phyloP scores from a whole-genome alignment of 2,797 vertebrate species.

The Dendrocincla fuliginosa region DNA sequence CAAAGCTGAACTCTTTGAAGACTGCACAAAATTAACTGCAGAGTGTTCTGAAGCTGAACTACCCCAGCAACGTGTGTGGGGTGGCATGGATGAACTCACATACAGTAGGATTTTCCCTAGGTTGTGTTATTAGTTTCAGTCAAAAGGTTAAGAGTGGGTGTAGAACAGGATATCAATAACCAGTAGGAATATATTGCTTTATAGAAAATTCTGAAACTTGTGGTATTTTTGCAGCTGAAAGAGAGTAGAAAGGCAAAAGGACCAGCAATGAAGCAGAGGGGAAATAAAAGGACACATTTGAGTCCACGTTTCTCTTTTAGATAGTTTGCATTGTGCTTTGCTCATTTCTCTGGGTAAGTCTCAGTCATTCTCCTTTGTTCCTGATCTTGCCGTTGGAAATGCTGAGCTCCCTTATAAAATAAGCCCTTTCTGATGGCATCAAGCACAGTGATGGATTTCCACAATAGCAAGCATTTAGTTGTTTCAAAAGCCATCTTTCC shows the following conservation, averaged over 20 bases:
- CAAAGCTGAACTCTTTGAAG: neutral
- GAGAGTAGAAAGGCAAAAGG: neutral
- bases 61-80: constrained; percentile 9
- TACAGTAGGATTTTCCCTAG: constrained; percentile 44
- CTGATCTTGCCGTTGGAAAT: neutral
- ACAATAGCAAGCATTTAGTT: neutral
- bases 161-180: constrained; percentile 39
- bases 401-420: neutral
- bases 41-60: neutral
- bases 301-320: neutral
- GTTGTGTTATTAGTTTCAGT: constrained; percentile 28
- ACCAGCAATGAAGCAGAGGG: neutral
- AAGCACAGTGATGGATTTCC: neutral
- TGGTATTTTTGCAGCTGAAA: neutral
- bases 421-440: neutral
- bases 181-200: constrained; percentile 30
- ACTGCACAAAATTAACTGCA: neutral
- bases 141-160: constrained; percentile 69
- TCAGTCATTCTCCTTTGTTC: neutral
- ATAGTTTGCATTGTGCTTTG: neutral
- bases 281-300: neutral
- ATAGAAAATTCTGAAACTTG: neutral
- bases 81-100: constrained; percentile 33
- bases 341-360: neutral
- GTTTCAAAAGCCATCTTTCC: neutral